phyloP scores from a whole-genome alignment of 2,888 invertebrate genomes.

The Abrostola tripartita region DNA sequence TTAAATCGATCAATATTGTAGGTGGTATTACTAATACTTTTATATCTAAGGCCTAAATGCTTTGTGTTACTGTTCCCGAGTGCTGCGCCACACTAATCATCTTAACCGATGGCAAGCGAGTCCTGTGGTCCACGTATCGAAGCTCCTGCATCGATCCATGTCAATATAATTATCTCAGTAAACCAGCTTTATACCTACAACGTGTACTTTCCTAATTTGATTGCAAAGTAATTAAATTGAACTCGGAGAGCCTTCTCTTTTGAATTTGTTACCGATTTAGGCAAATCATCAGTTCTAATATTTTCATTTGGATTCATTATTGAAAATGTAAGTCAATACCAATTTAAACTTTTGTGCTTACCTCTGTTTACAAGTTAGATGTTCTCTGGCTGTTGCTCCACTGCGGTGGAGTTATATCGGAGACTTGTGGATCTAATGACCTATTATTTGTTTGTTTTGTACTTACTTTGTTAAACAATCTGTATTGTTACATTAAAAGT shows the following conservation, averaged over 20 bases:
- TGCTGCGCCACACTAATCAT: too few species aligned
- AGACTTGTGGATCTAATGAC: not conserved
- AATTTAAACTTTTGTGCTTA: conserved; percentile 1
- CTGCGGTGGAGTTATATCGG: not conserved
- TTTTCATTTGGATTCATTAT: conserved; percentile 24
- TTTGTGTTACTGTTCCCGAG: too few species aligned
- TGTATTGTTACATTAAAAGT: too few species aligned
- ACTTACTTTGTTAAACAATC: too few species aligned
- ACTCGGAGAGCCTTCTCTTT: not conserved
- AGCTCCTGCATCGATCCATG: too few species aligned
- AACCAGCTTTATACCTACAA: too few species aligned
- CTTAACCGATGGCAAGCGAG: too few species aligned
- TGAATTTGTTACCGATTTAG: not conserved
- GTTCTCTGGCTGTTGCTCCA: not conserved
- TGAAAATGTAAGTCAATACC: conserved; percentile 19
- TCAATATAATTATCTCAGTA: too few species aligned
- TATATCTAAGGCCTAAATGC: too few species aligned
- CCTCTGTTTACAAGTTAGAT: not conserved
- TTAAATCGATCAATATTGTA: too few species aligned
- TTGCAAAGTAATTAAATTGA: conserved; percentile 9
- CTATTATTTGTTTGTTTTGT: not conserved
- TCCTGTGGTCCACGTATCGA: too few species aligned
- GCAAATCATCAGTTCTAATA: conserved; percentile 22
- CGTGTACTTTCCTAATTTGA: not conserved
- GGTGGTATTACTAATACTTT: too few species aligned